Evolutionary conservation across 2,888 invertebrate species (phyloP).

Genomic region (Sinopyrophorus schimmeli): DNA sequence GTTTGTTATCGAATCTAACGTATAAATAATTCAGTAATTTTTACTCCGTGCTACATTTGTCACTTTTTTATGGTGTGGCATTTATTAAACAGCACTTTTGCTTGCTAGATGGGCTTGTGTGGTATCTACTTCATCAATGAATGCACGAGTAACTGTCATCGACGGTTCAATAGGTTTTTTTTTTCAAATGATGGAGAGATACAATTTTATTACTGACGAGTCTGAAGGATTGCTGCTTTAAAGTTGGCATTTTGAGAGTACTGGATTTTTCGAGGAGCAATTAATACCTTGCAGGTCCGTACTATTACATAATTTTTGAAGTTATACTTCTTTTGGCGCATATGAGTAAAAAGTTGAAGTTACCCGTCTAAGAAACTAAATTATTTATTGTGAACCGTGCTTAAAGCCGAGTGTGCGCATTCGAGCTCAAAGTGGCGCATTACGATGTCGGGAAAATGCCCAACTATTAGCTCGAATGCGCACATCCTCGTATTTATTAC

Average conservation of each 20-base stretch:
- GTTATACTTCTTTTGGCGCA: no score
- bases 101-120: conserved; percentile 8
- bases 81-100: conserved; percentile 13
- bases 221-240: conserved; percentile 10
- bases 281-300: conserved; percentile 5
- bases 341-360: no score
- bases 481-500: no score
- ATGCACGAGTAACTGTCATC: conserved; percentile 23
- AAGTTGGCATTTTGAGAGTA: conserved; percentile 13
- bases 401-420: no score
- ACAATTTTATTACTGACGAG: conserved; percentile 19
- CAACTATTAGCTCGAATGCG: no score
- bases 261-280: conserved; percentile 9
- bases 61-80: conserved; percentile 4
- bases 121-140: conserved; percentile 21
- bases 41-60: conserved; percentile 1
- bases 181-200: conserved; percentile 17
- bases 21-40: not conserved
- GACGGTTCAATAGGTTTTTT: conserved; percentile 14
- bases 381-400: no score
- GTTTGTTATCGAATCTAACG: no score
- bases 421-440: no score
- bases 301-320: no score
- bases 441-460: no score
- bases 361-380: no score